Evolutionary conservation across 2,888 invertebrate species (phyloP).

Genomic region (Eremobia ochroleuca): DNA sequence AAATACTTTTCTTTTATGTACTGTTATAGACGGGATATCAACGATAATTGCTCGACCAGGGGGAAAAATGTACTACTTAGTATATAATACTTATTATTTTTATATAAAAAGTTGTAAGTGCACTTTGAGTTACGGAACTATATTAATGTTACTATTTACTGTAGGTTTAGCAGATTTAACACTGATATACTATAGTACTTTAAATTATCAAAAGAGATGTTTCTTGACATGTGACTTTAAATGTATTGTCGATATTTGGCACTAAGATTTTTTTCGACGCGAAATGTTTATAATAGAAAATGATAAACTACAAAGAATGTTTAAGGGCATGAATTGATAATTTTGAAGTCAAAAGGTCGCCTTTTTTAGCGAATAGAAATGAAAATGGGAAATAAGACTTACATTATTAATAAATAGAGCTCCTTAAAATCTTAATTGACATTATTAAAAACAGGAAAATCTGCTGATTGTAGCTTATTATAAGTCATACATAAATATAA

Average conservation of each 20-base stretch:
- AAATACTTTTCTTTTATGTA: conserved; percentile 89
- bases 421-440: conserved; percentile 66
- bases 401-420: conserved; percentile 62
- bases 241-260: conserved; percentile 69
- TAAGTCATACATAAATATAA: conserved; percentile 77
- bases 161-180: conserved; percentile 76
- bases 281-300: conserved; percentile 50
- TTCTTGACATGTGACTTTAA: conserved; percentile 60
- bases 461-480: conserved; percentile 75
- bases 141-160: conserved; percentile 78
- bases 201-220: conserved; percentile 52
- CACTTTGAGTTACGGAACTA: conserved; percentile 90
- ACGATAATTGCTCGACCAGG: conserved; percentile 84
- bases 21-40: conserved; percentile 85
- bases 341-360: conserved; percentile 49
- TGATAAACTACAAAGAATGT: conserved; percentile 47
- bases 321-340: conserved; percentile 37
- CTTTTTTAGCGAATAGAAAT: conserved; percentile 21
- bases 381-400: conserved; percentile 54
- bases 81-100: conserved; percentile 87
- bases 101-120: conserved; percentile 87
- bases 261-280: conserved; percentile 61
- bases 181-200: conserved; percentile 60
- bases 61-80: conserved; percentile 81
- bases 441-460: conserved; percentile 67